A percentile compares a stretch with the other conserved stretches of the same genome.
Conservation (phyloP, 2,888 invertebrate species). For the Mimas tiliae region DNA sequence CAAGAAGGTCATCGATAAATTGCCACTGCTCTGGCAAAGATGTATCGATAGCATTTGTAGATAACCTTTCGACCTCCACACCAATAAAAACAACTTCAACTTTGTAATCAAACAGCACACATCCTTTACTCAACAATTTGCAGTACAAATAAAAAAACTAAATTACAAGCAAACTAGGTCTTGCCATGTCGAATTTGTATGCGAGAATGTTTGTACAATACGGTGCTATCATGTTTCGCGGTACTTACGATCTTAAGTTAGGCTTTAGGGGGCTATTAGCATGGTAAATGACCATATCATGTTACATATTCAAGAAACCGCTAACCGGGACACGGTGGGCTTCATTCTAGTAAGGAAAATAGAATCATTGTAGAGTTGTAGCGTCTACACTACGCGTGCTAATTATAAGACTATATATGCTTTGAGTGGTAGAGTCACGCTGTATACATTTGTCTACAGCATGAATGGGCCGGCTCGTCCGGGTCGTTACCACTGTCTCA, state of each 20-base stretch:
- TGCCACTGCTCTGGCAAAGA: too few relatives aligned
- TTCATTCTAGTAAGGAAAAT: too few relatives aligned
- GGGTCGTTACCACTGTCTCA: too few relatives aligned
- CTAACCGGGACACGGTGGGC: not conserved
- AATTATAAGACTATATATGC: too few relatives aligned
- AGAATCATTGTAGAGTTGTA: too few relatives aligned
- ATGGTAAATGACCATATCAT: slow-evolving; percentile 37
- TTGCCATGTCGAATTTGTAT: slow-evolving; percentile 24
- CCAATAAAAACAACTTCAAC: not conserved
- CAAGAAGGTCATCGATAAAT: too few relatives aligned
- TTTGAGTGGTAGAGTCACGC: too few relatives aligned
- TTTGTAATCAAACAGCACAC: not conserved
- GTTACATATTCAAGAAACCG: slow-evolving; percentile 30
- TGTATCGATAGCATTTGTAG: too few relatives aligned
- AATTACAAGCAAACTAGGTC: not conserved
- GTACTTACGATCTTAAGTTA: not conserved
- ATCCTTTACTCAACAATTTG: slow-evolving; percentile 4
- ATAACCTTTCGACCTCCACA: not conserved
- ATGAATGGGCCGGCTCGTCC: too few relatives aligned
- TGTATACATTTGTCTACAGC: too few relatives aligned
- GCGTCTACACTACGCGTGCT: too few relatives aligned
- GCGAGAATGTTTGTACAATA: slow-evolving; percentile 2
- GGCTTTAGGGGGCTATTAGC: slow-evolving; percentile 32
- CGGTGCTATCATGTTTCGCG: slow-evolving; percentile 1
- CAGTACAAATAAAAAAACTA: not conserved